Base-by-base conservation (phyloP, 23 tunicate species). In the Aplidium turbinatum region DNA sequence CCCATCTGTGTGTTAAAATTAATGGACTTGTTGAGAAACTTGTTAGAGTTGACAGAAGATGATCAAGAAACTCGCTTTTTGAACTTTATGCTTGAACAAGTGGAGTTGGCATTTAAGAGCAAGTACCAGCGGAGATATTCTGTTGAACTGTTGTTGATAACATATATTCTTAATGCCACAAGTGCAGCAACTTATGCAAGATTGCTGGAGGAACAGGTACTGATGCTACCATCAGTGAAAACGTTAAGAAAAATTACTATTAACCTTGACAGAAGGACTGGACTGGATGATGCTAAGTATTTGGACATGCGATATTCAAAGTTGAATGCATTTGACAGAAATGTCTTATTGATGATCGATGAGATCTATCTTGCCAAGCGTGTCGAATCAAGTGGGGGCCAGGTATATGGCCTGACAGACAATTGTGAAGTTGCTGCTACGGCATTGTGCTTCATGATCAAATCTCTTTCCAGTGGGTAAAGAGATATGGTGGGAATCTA, bases 261-360 rank as follows among this genome's bases (percentile, higher is more conserved):
- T 5, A 54, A 54, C 21, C 21, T 54, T 5, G 60, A 54, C 22
- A 54, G n/a, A 60, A 60, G 35, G 31, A 60, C 36, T 27, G 67
- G 6, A n/a, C n/a, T 60, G 36, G 67, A 60, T 54, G 22, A 54
- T 54, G n/a, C 60, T n/a, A 30, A 6, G 4, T 54, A 54, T 54
- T 54, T 54, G 21, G 6, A 54, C 19, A 54, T 54, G 60, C 4
- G 60, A n/a, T 54, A 18, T 54, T 54, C 60, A 11, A 54, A 60
- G 67, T 38, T 60, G 7, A 60, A 60, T 60, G 67, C 67, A 4
- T 60, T 60, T 60, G 67, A 60, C 31, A 60, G 67, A 60, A 60
- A 60, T 30, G n/a, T 54, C 22, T 54, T 54, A n/a, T 54, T 54
- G 4, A 54, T 54, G 60, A 54, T 54, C 21, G 60, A 54, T 54